phyloP scores from a whole-genome alignment of 1,140 invertebrate species.

The Vollenhovia emeryi region DNA sequence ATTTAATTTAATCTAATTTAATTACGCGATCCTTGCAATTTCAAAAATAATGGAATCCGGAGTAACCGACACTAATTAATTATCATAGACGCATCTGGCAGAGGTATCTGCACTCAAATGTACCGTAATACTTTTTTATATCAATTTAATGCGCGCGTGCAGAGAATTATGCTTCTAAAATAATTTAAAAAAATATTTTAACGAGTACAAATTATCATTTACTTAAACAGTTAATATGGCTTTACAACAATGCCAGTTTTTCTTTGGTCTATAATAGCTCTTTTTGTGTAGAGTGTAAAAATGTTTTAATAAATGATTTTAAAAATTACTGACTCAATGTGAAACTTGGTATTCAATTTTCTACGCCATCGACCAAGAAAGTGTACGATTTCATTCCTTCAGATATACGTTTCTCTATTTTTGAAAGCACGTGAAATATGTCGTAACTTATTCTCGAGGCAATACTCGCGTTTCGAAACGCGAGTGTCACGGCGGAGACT shows the following conservation, averaged over 20 bases:
- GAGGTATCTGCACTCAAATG: not conserved
- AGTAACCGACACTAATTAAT: not conserved
- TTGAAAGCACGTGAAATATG: constrained; percentile 31
- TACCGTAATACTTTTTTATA: not conserved
- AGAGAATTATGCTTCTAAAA: not conserved
- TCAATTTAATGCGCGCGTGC: not conserved
- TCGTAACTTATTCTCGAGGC: constrained; percentile 45
- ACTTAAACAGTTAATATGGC: not conserved
- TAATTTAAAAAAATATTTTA: not conserved
- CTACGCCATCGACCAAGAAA: not conserved
- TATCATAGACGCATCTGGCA: not conserved
- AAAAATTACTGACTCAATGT: constrained; percentile 2
- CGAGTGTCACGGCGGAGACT: constrained; percentile 31
- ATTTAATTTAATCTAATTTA: constrained; percentile 6
- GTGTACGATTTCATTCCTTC: not conserved
- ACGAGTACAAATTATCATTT: not conserved
- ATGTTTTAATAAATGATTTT: not conserved
- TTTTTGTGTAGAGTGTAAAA: not conserved
- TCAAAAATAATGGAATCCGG: not conserved
- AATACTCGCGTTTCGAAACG: constrained; percentile 46
- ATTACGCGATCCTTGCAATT: not conserved
- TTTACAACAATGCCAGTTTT: not conserved
- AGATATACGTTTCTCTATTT: constrained; percentile 24
- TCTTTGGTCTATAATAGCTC: too few species aligned
- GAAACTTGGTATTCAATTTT: constrained; percentile 17